phyloP scores from a whole-genome alignment of 2,888 invertebrate genomes.

The Dastarcus helophoroides region DNA sequence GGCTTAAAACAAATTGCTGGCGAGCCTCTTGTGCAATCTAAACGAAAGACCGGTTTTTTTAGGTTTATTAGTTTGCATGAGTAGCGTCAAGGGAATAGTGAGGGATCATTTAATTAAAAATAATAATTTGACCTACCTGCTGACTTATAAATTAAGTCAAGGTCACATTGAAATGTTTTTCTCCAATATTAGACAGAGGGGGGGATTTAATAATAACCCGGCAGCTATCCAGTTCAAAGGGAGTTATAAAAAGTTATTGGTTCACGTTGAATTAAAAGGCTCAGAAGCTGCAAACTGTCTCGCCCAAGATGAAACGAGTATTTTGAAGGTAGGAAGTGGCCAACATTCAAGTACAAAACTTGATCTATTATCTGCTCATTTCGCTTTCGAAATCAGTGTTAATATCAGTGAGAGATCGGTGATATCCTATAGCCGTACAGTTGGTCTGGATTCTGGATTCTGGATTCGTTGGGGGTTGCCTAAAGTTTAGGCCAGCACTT shows the following conservation, averaged over 20 bases:
- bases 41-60: constrained; percentile 8
- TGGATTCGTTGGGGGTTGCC: no score
- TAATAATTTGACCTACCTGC: constrained; percentile 3
- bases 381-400: no score
- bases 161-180: constrained; percentile 12
- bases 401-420: no score
- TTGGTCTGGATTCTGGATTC: no score
- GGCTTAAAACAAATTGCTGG: constrained; percentile 15
- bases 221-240: constrained; percentile 14
- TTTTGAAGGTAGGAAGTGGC: constrained; percentile 3
- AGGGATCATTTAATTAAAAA: constrained; percentile 4
- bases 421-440: no score
- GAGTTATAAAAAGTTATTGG: constrained; percentile 15
- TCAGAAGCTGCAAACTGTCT: constrained; percentile 7
- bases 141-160: constrained; percentile 17
- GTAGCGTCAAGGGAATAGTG: constrained; percentile 2
- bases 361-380: no score
- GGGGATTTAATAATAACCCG: constrained; percentile 18
- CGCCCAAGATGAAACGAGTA: constrained; percentile 6
- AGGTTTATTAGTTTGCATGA: constrained; percentile 5
- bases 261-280: constrained; percentile 9
- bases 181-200: constrained; percentile 9
- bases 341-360: no score
- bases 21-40: no score
- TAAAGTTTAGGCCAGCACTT: no score